A percentile compares a stretch with the other conserved stretches of the same genome.
These are phyloP conservation scores for Dryocosmus kuriphilus DNA, from an alignment of 2,888 invertebrate genomes.

Conservation along the genomic window DNA sequence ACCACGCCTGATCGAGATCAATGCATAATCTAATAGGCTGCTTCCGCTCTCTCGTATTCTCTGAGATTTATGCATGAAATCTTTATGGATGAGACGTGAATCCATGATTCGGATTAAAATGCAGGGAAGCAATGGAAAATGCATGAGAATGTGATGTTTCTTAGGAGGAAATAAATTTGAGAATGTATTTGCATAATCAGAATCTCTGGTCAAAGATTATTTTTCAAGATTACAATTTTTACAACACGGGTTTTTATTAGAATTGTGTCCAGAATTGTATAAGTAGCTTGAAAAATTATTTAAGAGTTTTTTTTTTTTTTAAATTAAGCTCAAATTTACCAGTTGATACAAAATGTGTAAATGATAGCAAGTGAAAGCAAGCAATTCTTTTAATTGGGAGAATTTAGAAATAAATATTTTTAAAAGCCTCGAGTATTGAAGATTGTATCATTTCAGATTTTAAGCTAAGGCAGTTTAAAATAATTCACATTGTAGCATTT, in stretches of 20 bases:
- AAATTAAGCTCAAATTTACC: too few relatives aligned
- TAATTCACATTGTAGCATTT: too few relatives aligned
- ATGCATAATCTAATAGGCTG: constrained; percentile 21
- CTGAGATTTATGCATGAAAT: constrained; percentile 7
- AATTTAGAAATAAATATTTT: too few relatives aligned
- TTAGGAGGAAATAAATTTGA: constrained; percentile 22
- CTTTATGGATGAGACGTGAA: constrained; percentile 13
- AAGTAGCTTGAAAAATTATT: too few relatives aligned
- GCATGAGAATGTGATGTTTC: constrained; percentile 1
- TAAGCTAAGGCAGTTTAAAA: too few relatives aligned
- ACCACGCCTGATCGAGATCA: constrained; percentile 23
- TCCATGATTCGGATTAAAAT: constrained; percentile 9
- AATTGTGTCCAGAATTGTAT: too few relatives aligned
- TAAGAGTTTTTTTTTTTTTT: too few relatives aligned
- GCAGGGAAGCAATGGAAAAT: constrained; percentile 5
- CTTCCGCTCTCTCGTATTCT: constrained; percentile 23
- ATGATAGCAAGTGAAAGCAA: too few relatives aligned
- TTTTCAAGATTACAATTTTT: constrained; percentile 2
- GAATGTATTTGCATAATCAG: constrained; percentile 13
- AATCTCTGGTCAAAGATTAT: constrained; percentile 2
- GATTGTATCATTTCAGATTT: too few relatives aligned
- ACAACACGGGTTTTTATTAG: neutral
- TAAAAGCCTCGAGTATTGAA: too few relatives aligned
- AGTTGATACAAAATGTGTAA: too few relatives aligned
- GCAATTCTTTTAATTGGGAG: too few relatives aligned